These are phyloP conservation scores for Trididemnum nubilum DNA, from an alignment of 23 tunicate species.

Conservation along the genomic window DNA sequence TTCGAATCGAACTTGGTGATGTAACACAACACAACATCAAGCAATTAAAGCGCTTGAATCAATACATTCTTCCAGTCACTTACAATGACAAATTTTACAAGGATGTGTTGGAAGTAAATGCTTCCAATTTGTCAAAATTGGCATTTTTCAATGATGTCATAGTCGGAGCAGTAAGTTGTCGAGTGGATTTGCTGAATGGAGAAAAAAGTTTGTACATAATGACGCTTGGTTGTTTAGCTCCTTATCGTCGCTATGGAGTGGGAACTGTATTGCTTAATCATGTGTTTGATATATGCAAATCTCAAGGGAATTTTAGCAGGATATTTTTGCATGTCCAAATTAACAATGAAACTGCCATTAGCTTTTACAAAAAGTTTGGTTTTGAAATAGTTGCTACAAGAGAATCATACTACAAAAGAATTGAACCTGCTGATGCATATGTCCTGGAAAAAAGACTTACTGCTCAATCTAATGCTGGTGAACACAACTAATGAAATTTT, in stretches of 20 bases:
- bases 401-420: constrained; percentile 88
- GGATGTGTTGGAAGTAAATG: constrained; percentile 84
- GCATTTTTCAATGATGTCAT: constrained; percentile 96
- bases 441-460: constrained; percentile 77
- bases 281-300: constrained; percentile 70
- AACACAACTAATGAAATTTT: too few relatives aligned
- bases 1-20: constrained; percentile 90
- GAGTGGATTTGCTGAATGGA: constrained; percentile 63
- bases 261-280: constrained; percentile 84
- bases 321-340: constrained; percentile 90
- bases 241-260: constrained; percentile 85
- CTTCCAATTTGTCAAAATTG: constrained; percentile 79
- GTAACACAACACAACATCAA: constrained; percentile 94
- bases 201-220: constrained; percentile 81
- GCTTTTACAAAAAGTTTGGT: constrained; percentile 84
- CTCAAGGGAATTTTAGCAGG: constrained; percentile 51
- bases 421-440: constrained; percentile 95
- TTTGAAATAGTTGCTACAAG: constrained; percentile 88
- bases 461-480: too few relatives aligned
- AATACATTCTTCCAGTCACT: constrained; percentile 89
- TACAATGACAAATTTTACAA: constrained; percentile 98
- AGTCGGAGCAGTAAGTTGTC: constrained; percentile 96
- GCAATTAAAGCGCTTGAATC: constrained; percentile 85
- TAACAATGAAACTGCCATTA: constrained; percentile 87
- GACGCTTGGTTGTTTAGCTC: constrained; percentile 96